Base-by-base conservation (phyloP, 2,797 vertebrate species). In the Jordanella pulchra region DNA sequence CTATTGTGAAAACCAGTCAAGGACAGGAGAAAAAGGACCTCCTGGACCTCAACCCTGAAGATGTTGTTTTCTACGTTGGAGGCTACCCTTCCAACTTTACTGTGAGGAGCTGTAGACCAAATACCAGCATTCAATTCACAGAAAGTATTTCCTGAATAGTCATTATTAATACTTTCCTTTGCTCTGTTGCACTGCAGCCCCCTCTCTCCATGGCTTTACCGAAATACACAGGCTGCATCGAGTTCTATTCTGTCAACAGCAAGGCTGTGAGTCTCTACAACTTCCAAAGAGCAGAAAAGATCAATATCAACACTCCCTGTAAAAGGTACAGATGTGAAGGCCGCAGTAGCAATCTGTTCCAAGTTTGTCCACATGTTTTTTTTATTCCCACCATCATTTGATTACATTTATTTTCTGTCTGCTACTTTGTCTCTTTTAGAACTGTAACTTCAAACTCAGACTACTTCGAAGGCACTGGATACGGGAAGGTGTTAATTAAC, bases 241-340 rank as follows among this genome's bases (percentile, higher is more conserved):
- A 99, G 91, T 88, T 99, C 83, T 92, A 87, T 82, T 94, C 93
- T 0, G 89, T 99, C 55, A 99, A 98, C 0, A 95, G 97, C 84
- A 94, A 92, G 80, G 91, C 93, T 7, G 25, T 96, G 83, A 98
- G 98, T 77, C 94, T 99, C 23, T 99, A 99, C 87, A 97, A 99
- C 90, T 98, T 99, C 80, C 89, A 96, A 74, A 87, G 23, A 0
- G 81, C 82, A 2, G 79, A 84, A n/a, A 89, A 86, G 0, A 75
- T 95, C 65, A 94, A 91, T 54, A 0, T 0, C 10, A 23, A 69
- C 3, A 0, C 1, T 1, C 93, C 93, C 2, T 95, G 95, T 87
- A 93, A 89, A 84, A 94, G 95, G 95, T 95, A 51, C 21, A 1
- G 23, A n/a, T n/a, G n/a, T n/a, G n/a, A n/a, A n/a, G n/a, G n/a